Conservation (phyloP, 2,797 vertebrate genomes). For the Calcarius lapponicus region DNA sequence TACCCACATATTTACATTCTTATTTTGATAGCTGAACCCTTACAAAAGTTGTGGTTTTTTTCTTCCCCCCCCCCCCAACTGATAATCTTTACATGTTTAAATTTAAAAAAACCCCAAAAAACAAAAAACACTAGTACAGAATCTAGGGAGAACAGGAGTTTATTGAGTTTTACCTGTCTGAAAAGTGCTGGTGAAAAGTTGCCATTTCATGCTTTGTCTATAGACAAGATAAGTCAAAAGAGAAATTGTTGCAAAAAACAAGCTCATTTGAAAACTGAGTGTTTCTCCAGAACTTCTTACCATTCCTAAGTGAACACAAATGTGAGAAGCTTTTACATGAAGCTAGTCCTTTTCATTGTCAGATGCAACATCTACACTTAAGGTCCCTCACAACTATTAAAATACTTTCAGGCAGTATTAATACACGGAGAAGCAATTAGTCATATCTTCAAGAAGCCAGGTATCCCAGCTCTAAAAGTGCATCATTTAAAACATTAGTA, state of each 20-base stretch:
- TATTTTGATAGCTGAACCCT: neutral
- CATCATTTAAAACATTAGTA: conserved; percentile 41
- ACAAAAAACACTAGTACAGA: neutral
- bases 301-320: conserved; percentile 46
- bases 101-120: neutral
- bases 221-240: conserved; percentile 6
- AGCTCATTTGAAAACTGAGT: conserved; percentile 27
- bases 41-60: neutral
- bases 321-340: neutral
- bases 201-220: conserved; percentile 61
- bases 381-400: conserved; percentile 22
- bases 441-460: conserved; percentile 5
- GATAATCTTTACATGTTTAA: neutral
- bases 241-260: conserved; percentile 48
- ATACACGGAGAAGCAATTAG: conserved; percentile 45
- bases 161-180: conserved; percentile 59
- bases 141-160: conserved; percentile 56
- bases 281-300: conserved; percentile 37
- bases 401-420: conserved; percentile 50
- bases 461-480: conserved; percentile 41
- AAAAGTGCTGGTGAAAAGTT: conserved; percentile 58
- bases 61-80: neutral
- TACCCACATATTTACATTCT: neutral
- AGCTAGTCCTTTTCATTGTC: conserved; percentile 22
- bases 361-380: conserved; percentile 26